Conservation (phyloP, 92 coral and sea anemone genomes). For the Epizoanthus scotinus region DNA sequence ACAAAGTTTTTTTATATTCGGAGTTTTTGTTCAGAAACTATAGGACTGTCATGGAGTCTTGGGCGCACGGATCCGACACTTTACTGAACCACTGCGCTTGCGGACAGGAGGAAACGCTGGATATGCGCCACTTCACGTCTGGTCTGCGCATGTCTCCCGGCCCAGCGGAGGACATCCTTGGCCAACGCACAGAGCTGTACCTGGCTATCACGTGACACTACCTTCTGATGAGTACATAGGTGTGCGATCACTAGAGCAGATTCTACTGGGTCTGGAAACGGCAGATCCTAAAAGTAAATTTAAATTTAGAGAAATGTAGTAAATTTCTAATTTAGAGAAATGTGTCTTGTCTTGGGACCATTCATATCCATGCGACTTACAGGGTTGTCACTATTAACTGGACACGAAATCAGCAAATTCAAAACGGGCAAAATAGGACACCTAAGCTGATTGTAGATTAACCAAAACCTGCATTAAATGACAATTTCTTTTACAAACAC, state of each 20-base stretch:
- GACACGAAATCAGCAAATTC: too few relatives aligned
- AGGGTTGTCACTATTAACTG: too few relatives aligned
- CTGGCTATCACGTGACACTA: conserved; percentile 42
- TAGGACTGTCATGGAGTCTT: not conserved
- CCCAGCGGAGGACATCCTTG: conserved; percentile 55
- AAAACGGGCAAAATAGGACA: too few relatives aligned
- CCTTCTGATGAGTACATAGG: conserved; percentile 53
- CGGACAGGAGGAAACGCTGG: not conserved
- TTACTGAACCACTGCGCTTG: not conserved
- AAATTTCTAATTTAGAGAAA: too few relatives aligned
- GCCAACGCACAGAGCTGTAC: conserved; percentile 53
- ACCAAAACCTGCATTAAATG: too few relatives aligned
- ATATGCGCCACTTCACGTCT: conserved; percentile 40
- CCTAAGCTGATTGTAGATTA: too few relatives aligned
- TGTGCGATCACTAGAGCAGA: conserved; percentile 70
- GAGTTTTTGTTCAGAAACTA: too few relatives aligned
- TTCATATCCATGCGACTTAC: too few relatives aligned
- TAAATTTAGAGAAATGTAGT: not conserved
- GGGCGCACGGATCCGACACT: not conserved
- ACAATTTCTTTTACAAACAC: too few relatives aligned
- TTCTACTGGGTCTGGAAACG: conserved; percentile 87
- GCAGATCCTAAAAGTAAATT: conserved; percentile 66
- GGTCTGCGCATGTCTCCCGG: conserved; percentile 67
- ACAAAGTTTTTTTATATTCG: too few relatives aligned
- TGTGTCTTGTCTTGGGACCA: too few relatives aligned